Conservation (phyloP, 2,113 vertebrate genomes). For the Condylura cristata region DNA sequence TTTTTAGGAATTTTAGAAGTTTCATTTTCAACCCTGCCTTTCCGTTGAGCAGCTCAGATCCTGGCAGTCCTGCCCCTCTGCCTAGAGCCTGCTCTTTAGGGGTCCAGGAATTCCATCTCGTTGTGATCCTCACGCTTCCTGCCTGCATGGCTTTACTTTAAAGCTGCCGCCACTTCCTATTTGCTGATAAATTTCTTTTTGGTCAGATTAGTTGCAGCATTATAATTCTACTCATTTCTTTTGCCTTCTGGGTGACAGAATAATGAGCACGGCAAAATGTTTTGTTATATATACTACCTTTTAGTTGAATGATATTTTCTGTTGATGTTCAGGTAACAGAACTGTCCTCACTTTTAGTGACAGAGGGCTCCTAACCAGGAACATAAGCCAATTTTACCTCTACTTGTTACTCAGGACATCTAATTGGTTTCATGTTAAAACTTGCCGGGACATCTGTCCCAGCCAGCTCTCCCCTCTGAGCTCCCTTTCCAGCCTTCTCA, state of each 20-base stretch:
- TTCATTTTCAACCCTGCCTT: neutral
- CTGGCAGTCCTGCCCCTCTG: too few species aligned
- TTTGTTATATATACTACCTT: neutral
- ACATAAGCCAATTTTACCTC: neutral
- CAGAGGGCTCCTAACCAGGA: neutral
- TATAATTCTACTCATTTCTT: slow-evolving; percentile 24
- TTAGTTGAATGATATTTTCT: slow-evolving; percentile 45
- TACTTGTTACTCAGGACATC: neutral
- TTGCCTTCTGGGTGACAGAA: slow-evolving; percentile 1
- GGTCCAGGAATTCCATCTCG: neutral
- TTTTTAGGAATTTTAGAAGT: neutral
- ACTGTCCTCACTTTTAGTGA: neutral
- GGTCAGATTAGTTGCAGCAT: neutral
- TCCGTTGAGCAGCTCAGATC: neutral
- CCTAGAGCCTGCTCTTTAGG: neutral
- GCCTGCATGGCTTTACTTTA: neutral
- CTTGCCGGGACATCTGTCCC: neutral
- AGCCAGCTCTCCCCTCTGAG: neutral
- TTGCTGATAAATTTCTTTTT: neutral
- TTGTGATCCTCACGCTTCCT: neutral
- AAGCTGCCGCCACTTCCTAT: neutral
- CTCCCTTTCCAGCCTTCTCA: neutral
- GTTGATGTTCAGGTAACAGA: neutral
- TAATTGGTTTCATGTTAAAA: neutral
- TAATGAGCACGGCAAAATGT: neutral